Evolutionary conservation across 2,113 vertebrate genomes (phyloP).

Genomic region (Anarhynchus alexandrinus): DNA sequence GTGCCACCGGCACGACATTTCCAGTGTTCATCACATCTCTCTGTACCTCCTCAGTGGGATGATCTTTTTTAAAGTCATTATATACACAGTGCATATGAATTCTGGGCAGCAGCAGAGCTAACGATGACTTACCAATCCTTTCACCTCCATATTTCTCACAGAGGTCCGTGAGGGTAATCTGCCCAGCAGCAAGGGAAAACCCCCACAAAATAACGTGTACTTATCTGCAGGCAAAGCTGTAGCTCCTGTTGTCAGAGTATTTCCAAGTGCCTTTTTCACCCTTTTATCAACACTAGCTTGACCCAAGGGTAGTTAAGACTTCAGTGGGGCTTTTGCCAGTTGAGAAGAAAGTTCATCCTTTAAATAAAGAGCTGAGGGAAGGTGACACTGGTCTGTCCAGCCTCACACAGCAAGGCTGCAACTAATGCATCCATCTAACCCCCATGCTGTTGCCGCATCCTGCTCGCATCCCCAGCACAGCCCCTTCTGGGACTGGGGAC

Average conservation of each 20-base stretch:
- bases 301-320: background rate
- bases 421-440: background rate
- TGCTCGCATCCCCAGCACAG: accelerated
- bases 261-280: background rate
- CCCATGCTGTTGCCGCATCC: background rate
- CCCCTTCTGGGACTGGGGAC: background rate
- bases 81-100: background rate
- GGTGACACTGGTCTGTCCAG: background rate
- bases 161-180: background rate
- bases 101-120: background rate
- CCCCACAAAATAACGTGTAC: accelerated
- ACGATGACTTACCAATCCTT: background rate
- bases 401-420: background rate
- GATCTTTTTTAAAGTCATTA: background rate
- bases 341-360: background rate
- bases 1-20: background rate
- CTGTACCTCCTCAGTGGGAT: background rate
- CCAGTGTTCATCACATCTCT: background rate
- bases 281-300: background rate
- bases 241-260: background rate
- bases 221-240: background rate
- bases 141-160: background rate
- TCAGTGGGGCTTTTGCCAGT: background rate
- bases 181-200: background rate
- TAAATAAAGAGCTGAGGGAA: background rate